Evolutionary conservation across 1,140 invertebrate species (phyloP).

Genomic region (Zaprionus ornatus): DNA sequence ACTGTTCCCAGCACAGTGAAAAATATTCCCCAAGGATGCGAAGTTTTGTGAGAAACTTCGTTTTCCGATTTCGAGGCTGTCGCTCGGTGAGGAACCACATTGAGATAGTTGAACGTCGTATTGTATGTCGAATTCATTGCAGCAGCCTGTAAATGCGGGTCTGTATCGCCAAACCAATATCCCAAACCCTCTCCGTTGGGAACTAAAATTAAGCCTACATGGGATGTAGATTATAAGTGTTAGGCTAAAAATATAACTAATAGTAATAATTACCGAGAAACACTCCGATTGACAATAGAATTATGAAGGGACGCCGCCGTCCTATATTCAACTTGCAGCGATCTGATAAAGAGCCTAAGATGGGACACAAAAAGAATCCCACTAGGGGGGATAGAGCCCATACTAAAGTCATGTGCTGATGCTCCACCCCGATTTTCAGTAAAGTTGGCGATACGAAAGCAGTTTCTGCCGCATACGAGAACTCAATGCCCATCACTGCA

Average conservation of each 20-base stretch:
- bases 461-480: conserved; percentile 97
- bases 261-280: conserved; percentile 88
- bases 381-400: conserved; percentile 96
- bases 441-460: conserved; percentile 98
- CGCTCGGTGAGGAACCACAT: conserved; percentile 83
- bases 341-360: conserved; percentile 96
- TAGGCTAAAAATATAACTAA: too few species aligned
- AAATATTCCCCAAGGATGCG: conserved; percentile 94
- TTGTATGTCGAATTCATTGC: conserved; percentile 61
- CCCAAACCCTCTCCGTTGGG: conserved; percentile 95
- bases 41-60: conserved; percentile 64
- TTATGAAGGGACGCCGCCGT: conserved; percentile 94
- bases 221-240: not conserved
- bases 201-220: conserved; percentile 91
- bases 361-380: conserved; percentile 96
- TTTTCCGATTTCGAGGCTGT: conserved; percentile 71
- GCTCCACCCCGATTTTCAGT: conserved; percentile 95
- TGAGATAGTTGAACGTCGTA: conserved; percentile 66
- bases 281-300: conserved; percentile 94
- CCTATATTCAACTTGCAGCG: conserved; percentile 92
- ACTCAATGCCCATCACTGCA: conserved; percentile 98
- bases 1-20: conserved; percentile 97
- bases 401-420: conserved; percentile 96
- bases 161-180: conserved; percentile 90
- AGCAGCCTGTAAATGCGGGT: conserved; percentile 68